Evolutionary conservation across 2,113 vertebrate species (phyloP), one percentile per base, ranked within the genome.

Genomic region (Neogobius melanostomus): DNA sequence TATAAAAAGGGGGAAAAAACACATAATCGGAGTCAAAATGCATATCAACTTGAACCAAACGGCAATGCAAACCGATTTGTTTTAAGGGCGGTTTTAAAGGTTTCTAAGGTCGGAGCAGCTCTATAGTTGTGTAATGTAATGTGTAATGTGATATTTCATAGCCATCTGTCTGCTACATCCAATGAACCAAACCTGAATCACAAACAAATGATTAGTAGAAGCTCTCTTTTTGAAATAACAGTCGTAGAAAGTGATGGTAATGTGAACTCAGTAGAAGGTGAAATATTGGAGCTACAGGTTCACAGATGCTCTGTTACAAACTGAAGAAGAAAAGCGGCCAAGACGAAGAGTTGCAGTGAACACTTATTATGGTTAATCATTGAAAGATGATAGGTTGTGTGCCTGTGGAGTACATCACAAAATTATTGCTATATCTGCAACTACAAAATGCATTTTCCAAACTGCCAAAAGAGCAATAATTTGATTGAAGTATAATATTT

Each of bases 351-450:
- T 9, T 28, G 17, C 17, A 59, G 42, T 59, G 5, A 59, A 59
- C 56, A 59, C 56, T 59, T 42, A 59, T 59, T 59, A 59, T 42
- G 21, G 56, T 11, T 42, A 59, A 59, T 59, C 56, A 59, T 59
- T 59, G 42, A 59, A 21, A 42, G 28, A 59, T 59, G 56, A 59
- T 42, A 8, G 28, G 56, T 59, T 12, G 11, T 59, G 28, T 14
- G 28, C 21, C 56, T 59, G 28, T 14, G 21, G 28, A 59, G 28
- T 59, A 59, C 28, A 59, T 59, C 56, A 21, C 56, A 7, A 42
- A 59, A 42, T 42, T 42, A 59, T 59, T 59, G 56, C 56, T 14
- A 59, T 14, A 42, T 36, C 28, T 42, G 28, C 56, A 59, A 14
- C 42, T 21, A 42, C 11, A 14, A 59, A 59, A 36, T 14, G 28